A percentile compares a stretch with the other conserved stretches of the same genome.
These are phyloP conservation scores for Plecotus auritus DNA, from an alignment of 2,113 vertebrate species.

Conservation along the genomic window DNA sequence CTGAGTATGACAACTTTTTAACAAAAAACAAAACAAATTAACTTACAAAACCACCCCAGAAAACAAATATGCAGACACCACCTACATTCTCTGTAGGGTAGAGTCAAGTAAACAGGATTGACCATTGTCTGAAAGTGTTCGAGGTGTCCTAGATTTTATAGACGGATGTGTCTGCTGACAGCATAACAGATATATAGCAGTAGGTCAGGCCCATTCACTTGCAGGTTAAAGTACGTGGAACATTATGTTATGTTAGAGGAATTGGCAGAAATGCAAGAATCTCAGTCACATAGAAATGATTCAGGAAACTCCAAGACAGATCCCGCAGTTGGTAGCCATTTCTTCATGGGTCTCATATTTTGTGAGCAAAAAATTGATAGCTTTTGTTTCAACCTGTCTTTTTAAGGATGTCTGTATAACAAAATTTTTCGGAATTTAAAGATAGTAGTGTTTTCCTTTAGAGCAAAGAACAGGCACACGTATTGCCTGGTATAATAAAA, in stretches of 20 bases:
- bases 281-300: not conserved
- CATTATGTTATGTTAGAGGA: not conserved
- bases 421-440: not conserved
- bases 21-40: not conserved
- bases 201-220: not conserved
- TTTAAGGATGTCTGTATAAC: not conserved
- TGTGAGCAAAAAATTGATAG: not conserved
- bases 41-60: not conserved
- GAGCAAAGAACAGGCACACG: not conserved
- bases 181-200: not conserved
- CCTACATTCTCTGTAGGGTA: not conserved
- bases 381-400: not conserved
- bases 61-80: not conserved
- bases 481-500: not conserved
- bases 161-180: not conserved
- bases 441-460: not conserved
- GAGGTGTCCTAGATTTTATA: not conserved
- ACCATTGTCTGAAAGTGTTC: not conserved
- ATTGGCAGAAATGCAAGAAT: not conserved
- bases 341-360: not conserved
- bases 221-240: not conserved
- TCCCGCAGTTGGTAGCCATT: not conserved
- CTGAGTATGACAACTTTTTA: not conserved
- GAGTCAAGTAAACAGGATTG: not conserved
- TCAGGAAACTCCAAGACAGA: not conserved